These are phyloP conservation scores for Papilio dardanus DNA, from an alignment of 1,140 invertebrate species.

Conservation along the genomic window DNA sequence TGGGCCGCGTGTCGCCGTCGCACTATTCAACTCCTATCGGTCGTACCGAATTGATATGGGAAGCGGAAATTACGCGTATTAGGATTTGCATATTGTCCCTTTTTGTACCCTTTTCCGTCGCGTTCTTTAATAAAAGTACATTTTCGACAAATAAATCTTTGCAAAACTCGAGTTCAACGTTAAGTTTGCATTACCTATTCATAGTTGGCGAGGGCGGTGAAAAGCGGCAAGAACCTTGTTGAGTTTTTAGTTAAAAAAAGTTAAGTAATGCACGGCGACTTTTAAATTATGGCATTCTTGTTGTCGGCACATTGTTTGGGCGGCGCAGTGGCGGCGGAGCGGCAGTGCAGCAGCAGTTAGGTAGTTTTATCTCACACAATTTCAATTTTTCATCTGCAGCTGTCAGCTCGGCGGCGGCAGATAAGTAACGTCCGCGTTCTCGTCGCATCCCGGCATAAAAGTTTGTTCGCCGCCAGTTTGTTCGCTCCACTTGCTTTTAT, in stretches of 20 bases:
- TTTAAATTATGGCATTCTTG: slow-evolving; percentile 57
- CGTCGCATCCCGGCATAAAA: slow-evolving; percentile 68
- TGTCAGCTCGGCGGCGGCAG: slow-evolving; percentile 76
- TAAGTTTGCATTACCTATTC: slow-evolving; percentile 34
- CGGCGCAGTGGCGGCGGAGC: slow-evolving; percentile 51
- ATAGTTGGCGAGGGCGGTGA: slow-evolving; percentile 31
- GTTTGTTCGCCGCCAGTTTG: slow-evolving; percentile 75
- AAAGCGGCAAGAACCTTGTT: slow-evolving; percentile 27
- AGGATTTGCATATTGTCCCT: slow-evolving; percentile 64
- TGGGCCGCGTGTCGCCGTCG: slow-evolving; percentile 59
- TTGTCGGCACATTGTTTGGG: slow-evolving; percentile 72
- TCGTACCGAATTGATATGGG: slow-evolving; percentile 66
- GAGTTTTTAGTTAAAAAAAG: slow-evolving; percentile 35
- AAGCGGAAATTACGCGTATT: slow-evolving; percentile 56
- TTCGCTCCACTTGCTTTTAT: slow-evolving; percentile 75
- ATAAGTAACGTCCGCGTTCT: slow-evolving; percentile 77
- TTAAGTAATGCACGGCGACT: slow-evolving; percentile 36
- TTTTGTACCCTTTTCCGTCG: slow-evolving; percentile 51
- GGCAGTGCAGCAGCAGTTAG: slow-evolving; percentile 66
- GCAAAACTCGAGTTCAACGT: slow-evolving; percentile 31
- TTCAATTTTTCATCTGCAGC: slow-evolving; percentile 82
- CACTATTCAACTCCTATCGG: slow-evolving; percentile 66
- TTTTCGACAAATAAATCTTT: slow-evolving; percentile 35
- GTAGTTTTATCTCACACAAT: slow-evolving; percentile 81
- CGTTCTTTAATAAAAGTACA: slow-evolving; percentile 35